Percentiles rank a stretch among this genome's conserved stretches.
Evolutionary conservation across 1,140 invertebrate species (phyloP).

Genomic region (Drosophila jambulina): DNA sequence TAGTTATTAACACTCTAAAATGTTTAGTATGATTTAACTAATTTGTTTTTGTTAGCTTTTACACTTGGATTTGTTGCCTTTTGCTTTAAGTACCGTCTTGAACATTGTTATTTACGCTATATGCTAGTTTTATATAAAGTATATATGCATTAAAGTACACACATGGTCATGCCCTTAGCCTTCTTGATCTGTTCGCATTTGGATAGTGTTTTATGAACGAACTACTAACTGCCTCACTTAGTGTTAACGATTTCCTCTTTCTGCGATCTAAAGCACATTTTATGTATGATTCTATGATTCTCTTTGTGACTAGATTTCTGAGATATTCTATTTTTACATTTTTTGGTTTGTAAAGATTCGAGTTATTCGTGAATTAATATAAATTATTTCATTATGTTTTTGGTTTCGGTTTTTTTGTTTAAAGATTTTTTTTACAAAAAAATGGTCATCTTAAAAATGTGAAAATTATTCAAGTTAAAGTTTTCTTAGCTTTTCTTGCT

Average conservation of each 20-base stretch:
- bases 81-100: constrained; percentile 46
- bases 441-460: constrained; percentile 69
- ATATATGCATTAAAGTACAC: constrained; percentile 77
- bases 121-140: constrained; percentile 76
- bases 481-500: constrained; percentile 15
- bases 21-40: constrained; percentile 47
- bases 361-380: constrained; percentile 39
- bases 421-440: constrained; percentile 59
- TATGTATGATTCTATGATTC: constrained; percentile 24
- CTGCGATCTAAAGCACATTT: constrained; percentile 29
- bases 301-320: constrained; percentile 27
- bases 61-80: constrained; percentile 7
- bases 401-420: constrained; percentile 16
- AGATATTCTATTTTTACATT: constrained; percentile 31
- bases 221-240: constrained; percentile 30
- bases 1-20: constrained; percentile 44
- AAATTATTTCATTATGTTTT: constrained; percentile 39
- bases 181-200: constrained; percentile 17
- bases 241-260: constrained; percentile 24
- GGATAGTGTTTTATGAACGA: constrained; percentile 7
- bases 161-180: constrained; percentile 57
- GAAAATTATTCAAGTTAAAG: constrained; percentile 72
- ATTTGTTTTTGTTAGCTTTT: constrained; percentile 28
- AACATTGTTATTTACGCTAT: constrained; percentile 58
- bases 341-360: constrained; percentile 28